Base-by-base conservation (phyloP, 1,140 invertebrate species). In the Trichomalopsis sarcophagae region DNA sequence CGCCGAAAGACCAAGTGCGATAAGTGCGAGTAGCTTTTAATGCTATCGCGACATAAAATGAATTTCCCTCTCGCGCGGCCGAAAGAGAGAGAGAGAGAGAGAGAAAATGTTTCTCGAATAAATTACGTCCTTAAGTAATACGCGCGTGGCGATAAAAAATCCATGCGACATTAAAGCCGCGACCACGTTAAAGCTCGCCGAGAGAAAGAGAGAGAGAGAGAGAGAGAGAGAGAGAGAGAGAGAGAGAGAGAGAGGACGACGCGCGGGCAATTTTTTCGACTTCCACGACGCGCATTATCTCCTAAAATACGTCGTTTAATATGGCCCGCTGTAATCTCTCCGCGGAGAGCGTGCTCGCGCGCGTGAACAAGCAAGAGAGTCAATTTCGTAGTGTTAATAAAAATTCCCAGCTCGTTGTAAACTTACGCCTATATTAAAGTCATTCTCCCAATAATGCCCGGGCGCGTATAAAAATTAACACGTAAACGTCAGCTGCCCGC, bases 341-440 rank as follows among this genome's bases (percentile, higher is more conserved):
- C 40, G 62, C 17, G 3, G 23, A 6, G 23, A 5, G 36, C 36
- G 66, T 6, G 27, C 0, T 27, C 27, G 27, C 27, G 27, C 27
- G 27, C 27, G 27, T 27, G 27, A 1, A 1, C 1, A 27, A 27
- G 27, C 27, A 1, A 33, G n/a, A 76, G 14, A 73, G 62, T 84
- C 75, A 71, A 73, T 79, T 78, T 69, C 75, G 36, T n/a, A 44
- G 76, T 84, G 73, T 79, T 79, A 84, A 84, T 69, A 78, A 79
- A 84, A 84, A 78, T 78, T 84, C 66, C 76, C 75, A 23, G 17
- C 62, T 71, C 75, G 75, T 27, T 83, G 82, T 84, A 84, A 79
- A 79, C 66, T 79, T 71, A 75, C 66, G 82, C 82, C 66, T 84
- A 79, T 84, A 84, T 84, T 84, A 79, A 79, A 69, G 27, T 47